Percentiles rank a stretch among this genome's conserved stretches.
phyloP scores from a whole-genome alignment of 1,140 invertebrate species.

The Drosophila nannoptera region DNA sequence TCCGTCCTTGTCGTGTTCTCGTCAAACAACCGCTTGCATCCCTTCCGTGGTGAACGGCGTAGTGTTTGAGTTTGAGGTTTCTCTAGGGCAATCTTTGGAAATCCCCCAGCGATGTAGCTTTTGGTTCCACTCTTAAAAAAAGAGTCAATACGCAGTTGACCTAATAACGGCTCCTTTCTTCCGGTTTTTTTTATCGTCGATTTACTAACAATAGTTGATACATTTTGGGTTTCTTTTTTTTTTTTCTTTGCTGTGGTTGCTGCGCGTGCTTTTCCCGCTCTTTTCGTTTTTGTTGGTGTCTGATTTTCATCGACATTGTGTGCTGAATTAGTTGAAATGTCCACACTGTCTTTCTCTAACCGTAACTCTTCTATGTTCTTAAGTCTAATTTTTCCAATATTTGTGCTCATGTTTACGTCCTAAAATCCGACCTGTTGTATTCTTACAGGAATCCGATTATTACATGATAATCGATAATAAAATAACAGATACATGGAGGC shows the following conservation, averaged over 20 bases:
- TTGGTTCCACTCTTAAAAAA: constrained; percentile 66
- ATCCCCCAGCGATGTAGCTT: constrained; percentile 47
- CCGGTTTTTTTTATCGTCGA: constrained; percentile 39
- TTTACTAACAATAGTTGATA: constrained; percentile 9
- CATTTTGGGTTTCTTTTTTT: background rate
- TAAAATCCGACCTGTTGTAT: constrained; percentile 6
- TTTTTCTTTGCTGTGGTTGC: constrained; percentile 53
- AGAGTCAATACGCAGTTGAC: constrained; percentile 61
- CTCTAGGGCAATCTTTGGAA: background rate
- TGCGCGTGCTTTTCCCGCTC: constrained; percentile 34
- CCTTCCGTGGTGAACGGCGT: constrained; percentile 15
- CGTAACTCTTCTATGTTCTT: constrained; percentile 43
- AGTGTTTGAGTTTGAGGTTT: constrained; percentile 5
- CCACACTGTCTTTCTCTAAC: background rate
- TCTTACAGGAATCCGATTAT: background rate
- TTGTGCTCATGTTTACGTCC: constrained; percentile 13
- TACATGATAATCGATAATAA: background rate
- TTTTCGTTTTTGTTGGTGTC: constrained; percentile 53
- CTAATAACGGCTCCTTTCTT: constrained; percentile 54
- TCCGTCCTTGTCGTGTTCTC: constrained; percentile 25
- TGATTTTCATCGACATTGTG: background rate
- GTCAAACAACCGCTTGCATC: constrained; percentile 61
- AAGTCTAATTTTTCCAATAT: constrained; percentile 52
- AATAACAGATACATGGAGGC: background rate
- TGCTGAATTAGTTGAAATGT: background rate